Evolutionary conservation across 2,888 invertebrate genomes (phyloP).

Genomic region (Cheilosia urbana): DNA sequence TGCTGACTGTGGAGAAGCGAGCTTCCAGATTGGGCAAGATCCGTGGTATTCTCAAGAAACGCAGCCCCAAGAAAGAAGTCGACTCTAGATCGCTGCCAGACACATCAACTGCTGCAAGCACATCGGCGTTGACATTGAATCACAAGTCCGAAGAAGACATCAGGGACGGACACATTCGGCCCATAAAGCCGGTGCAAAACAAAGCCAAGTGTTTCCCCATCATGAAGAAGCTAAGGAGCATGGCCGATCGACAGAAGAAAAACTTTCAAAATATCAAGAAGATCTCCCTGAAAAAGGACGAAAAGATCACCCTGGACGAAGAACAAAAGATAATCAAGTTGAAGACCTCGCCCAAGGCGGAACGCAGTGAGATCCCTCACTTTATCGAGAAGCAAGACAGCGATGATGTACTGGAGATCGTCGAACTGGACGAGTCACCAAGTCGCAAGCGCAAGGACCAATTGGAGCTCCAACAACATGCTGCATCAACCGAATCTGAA

Average conservation of each 20-base stretch:
- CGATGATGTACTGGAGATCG: conserved; percentile 83
- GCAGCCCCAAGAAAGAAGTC: conserved; percentile 80
- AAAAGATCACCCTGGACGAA: conserved; percentile 84
- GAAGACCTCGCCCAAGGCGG: conserved; percentile 87
- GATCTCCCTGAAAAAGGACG: conserved; percentile 82
- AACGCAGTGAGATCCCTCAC: conserved; percentile 84
- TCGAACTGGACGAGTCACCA: conserved; percentile 83
- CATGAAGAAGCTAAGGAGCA: conserved; percentile 87
- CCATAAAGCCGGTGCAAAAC: conserved; percentile 83
- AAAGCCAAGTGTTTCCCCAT: conserved; percentile 85
- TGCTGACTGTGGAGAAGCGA: conserved; percentile 80
- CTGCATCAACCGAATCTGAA: conserved; percentile 74
- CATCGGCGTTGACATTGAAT: conserved; percentile 78
- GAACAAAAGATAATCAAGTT: conserved; percentile 86
- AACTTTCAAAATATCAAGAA: conserved; percentile 83
- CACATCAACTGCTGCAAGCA: conserved; percentile 78
- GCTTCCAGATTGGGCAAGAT: conserved; percentile 80
- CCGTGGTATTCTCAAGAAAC: conserved; percentile 86
- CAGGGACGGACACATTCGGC: conserved; percentile 81
- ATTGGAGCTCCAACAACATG: conserved; percentile 63
- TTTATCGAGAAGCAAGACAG: conserved; percentile 84
- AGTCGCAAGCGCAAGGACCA: conserved; percentile 81
- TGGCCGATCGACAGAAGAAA: conserved; percentile 87
- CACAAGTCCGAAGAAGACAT: conserved; percentile 79
- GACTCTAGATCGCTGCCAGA: conserved; percentile 82